phyloP scores from a whole-genome alignment of 2,888 invertebrate species.

The Limnephilus rhombicus region DNA sequence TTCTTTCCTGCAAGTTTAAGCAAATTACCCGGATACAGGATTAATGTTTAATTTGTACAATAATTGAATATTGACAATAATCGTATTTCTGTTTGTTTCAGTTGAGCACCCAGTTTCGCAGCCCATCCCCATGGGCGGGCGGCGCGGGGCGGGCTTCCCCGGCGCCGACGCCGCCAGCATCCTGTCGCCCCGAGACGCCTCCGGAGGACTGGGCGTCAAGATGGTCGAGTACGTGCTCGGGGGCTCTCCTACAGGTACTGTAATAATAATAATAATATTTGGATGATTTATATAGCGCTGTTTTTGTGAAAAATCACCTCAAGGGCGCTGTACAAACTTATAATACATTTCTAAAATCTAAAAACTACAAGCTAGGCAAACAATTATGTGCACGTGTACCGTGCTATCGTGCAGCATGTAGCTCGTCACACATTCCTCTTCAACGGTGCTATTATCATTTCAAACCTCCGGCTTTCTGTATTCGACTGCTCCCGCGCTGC shows the following conservation, averaged over 20 bases:
- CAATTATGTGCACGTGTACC: too few species aligned
- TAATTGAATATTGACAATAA: neutral
- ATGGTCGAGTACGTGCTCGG: constrained; percentile 99
- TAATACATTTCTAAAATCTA: too few species aligned
- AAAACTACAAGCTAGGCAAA: too few species aligned
- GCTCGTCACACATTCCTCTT: neutral
- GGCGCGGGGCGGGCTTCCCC: constrained; percentile 83
- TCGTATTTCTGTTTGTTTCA: constrained; percentile 38
- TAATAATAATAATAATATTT: too few species aligned
- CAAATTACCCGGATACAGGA: neutral
- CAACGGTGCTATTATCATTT: neutral
- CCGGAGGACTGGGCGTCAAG: constrained; percentile 94
- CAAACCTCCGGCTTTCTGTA: neutral
- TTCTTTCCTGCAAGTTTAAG: too few species aligned
- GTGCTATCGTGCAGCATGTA: too few species aligned
- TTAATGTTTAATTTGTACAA: constrained; percentile 2
- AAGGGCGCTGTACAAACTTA: too few species aligned
- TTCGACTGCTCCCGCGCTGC: neutral
- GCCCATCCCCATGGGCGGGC: constrained; percentile 87
- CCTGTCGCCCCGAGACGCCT: constrained; percentile 91
- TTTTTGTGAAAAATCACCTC: too few species aligned
- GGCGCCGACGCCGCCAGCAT: constrained; percentile 81
- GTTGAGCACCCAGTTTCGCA: constrained; percentile 70
- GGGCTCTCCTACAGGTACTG: constrained; percentile 87
- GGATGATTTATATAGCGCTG: too few species aligned